Evolutionary conservation across 2,113 vertebrate genomes (phyloP).

Genomic region (Charadrius vociferus): DNA sequence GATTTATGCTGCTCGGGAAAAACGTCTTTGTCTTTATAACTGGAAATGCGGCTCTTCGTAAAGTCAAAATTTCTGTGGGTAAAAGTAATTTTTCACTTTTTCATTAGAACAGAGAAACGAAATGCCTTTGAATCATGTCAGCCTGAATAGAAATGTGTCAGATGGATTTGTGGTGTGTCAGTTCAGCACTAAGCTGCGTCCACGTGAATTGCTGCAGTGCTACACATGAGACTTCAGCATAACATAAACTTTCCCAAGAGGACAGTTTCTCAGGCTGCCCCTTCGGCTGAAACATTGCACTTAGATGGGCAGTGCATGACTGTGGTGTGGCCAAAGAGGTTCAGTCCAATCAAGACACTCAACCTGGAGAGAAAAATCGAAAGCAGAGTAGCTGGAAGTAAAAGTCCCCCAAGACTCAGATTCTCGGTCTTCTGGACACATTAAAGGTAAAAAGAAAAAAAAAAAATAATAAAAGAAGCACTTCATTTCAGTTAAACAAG

Average conservation of each 20-base stretch:
- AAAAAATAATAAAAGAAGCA: background rate
- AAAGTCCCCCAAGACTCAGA: background rate
- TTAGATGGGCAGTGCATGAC: background rate
- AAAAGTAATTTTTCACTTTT: slow-evolving; percentile 50
- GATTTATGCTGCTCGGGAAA: slow-evolving; percentile 18
- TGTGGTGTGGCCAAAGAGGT: background rate
- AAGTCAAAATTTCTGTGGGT: background rate
- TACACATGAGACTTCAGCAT: background rate
- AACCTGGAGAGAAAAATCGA: background rate
- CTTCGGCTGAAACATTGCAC: background rate
- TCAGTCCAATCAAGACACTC: background rate
- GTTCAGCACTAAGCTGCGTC: background rate
- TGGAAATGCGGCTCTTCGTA: background rate
- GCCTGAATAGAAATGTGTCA: background rate
- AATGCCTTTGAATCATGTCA: slow-evolving; percentile 12
- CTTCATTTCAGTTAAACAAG: background rate
- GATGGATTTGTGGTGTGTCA: background rate
- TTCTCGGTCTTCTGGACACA: background rate
- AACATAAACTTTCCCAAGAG: background rate
- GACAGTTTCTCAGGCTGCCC: background rate
- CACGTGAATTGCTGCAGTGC: background rate
- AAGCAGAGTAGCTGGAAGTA: background rate
- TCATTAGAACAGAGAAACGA: slow-evolving; percentile 28
- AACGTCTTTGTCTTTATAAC: background rate
- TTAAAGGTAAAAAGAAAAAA: background rate